Percentiles rank a stretch among this genome's conserved stretches.
These are phyloP conservation scores for Crossaster papposus DNA, from an alignment of 53 echinoderm and acorn worm species.

Conservation along the genomic window DNA sequence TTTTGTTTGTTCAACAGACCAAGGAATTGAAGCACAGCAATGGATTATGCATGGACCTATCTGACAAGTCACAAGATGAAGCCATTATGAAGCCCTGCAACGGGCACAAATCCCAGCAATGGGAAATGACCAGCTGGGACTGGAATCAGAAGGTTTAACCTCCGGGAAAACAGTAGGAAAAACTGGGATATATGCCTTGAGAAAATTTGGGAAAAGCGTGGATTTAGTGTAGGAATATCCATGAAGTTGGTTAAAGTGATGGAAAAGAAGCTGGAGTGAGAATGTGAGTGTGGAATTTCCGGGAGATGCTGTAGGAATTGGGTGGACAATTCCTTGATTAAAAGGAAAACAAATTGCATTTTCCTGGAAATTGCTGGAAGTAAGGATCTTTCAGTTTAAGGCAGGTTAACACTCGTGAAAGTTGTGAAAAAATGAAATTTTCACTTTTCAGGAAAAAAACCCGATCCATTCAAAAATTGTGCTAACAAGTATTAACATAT, in stretches of 20 bases:
- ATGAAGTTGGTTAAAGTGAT: not conserved
- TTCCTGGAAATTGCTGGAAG: not conserved
- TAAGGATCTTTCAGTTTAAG: not conserved
- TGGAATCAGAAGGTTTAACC: constrained; percentile 20
- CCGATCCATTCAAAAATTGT: not conserved
- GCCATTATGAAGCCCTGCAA: constrained; percentile 87
- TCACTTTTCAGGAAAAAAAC: not conserved
- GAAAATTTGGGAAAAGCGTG: not conserved
- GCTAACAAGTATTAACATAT: not conserved
- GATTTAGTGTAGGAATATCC: not conserved
- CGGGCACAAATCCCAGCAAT: constrained; percentile 82
- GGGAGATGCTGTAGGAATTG: not conserved
- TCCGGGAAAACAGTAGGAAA: not conserved
- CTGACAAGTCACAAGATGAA: constrained; percentile 85
- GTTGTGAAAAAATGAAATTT: not conserved
- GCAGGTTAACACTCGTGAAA: not conserved
- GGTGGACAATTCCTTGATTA: too few species aligned
- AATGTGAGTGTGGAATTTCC: not conserved
- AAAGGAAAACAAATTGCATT: too few species aligned
- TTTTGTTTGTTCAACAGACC: constrained; percentile 59
- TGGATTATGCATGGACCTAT: constrained; percentile 86
- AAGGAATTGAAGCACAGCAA: constrained; percentile 93
- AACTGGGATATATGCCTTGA: not conserved
- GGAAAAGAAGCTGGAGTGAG: not conserved
- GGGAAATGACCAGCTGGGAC: constrained; percentile 79